phyloP scores from a whole-genome alignment of 2,888 invertebrate genomes.

The Spodoptera exigua region DNA sequence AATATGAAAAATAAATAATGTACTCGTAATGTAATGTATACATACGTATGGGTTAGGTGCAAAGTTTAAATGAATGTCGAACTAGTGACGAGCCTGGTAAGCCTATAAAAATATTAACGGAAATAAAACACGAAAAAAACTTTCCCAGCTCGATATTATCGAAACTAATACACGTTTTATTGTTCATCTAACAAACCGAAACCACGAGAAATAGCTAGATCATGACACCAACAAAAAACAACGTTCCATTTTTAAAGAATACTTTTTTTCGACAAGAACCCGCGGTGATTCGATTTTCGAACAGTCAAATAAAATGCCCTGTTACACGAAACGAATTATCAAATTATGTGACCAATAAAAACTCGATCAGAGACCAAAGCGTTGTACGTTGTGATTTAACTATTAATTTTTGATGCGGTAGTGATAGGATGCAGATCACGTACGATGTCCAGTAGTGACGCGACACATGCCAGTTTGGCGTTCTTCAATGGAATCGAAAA shows the following conservation, averaged over 20 bases:
- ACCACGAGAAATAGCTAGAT: background rate
- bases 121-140: background rate
- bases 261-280: background rate
- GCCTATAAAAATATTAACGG: background rate
- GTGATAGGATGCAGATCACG: slow-evolving; percentile 35
- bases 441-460: slow-evolving; percentile 37
- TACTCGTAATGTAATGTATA: too few relatives aligned
- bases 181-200: background rate
- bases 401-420: slow-evolving; percentile 37
- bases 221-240: slow-evolving; percentile 2
- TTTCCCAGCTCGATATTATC: background rate
- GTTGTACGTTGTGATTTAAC: slow-evolving; percentile 8
- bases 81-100: too few relatives aligned
- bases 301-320: slow-evolving; percentile 8
- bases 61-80: too few relatives aligned
- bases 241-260: slow-evolving; percentile 5
- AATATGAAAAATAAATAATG: too few relatives aligned
- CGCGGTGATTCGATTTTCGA: slow-evolving; percentile 24
- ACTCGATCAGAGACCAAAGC: slow-evolving; percentile 16
- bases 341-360: slow-evolving; percentile 27
- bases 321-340: slow-evolving; percentile 25
- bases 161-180: background rate
- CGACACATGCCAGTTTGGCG: slow-evolving; percentile 35
- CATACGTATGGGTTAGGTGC: too few relatives aligned
- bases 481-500: slow-evolving; percentile 30